Conservation (phyloP, 2,797 vertebrate genomes). For the Coluber constrictor region DNA sequence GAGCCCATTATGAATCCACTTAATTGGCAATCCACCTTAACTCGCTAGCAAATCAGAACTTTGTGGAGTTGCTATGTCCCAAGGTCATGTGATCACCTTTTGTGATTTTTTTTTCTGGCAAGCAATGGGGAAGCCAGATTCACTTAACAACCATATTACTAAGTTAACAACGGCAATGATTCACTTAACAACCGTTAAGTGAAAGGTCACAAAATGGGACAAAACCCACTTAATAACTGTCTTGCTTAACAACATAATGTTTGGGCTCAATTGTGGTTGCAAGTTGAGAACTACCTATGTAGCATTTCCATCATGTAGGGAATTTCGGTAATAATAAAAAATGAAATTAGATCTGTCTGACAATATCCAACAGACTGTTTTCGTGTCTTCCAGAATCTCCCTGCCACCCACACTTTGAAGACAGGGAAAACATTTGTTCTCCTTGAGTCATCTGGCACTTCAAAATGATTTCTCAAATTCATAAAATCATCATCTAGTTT, state of each 20-base stretch:
- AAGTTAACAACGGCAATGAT: too few species aligned
- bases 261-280: background rate
- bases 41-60: background rate
- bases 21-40: background rate
- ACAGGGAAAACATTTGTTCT: background rate
- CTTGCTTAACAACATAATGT: background rate
- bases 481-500: background rate
- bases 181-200: too few species aligned
- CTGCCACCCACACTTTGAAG: background rate
- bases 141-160: too few species aligned
- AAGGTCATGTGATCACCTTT: background rate
- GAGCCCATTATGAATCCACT: background rate
- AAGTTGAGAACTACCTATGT: too few species aligned
- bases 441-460: background rate
- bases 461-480: background rate
- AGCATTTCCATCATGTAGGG: background rate
- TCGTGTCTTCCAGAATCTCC: background rate
- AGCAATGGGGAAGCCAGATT: background rate
- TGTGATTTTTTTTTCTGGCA: background rate
- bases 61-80: background rate
- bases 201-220: background rate
- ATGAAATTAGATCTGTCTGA: background rate
- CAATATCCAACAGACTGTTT: background rate
- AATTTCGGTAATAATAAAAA: background rate
- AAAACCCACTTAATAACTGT: background rate